A percentile compares a stretch with the other conserved stretches of the same genome.
Evolutionary conservation across 2,888 invertebrate genomes (phyloP).

Genomic region (Prosapia bicincta): DNA sequence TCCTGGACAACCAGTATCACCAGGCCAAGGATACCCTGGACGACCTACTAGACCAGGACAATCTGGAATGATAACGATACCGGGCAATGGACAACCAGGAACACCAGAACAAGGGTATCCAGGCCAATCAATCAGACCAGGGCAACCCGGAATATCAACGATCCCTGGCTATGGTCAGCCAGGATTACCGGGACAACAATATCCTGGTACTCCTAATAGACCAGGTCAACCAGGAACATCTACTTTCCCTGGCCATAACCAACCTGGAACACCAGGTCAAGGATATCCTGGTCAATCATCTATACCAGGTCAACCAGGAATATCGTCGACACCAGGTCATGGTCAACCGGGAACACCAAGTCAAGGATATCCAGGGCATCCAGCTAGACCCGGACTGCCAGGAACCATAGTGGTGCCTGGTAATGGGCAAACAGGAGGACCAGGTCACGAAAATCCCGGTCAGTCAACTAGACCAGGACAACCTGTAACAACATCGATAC

Average conservation of each 20-base stretch:
- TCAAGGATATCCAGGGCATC: conserved; percentile 43
- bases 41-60: conserved; percentile 37
- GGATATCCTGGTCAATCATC: conserved; percentile 36
- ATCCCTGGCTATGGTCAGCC: conserved; percentile 37
- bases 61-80: conserved; percentile 35
- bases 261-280: conserved; percentile 31
- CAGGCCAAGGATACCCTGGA: conserved; percentile 39
- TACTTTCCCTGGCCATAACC: conserved; percentile 31
- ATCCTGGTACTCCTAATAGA: conserved; percentile 13
- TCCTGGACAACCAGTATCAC: conserved; percentile 40
- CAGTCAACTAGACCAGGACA: background rate
- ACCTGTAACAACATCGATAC: conserved; percentile 41
- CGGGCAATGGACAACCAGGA: conserved; percentile 45
- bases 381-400: conserved; percentile 29
- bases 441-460: conserved; percentile 35
- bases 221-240: conserved; percentile 21
- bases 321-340: conserved; percentile 22
- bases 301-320: conserved; percentile 42
- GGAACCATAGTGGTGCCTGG: conserved; percentile 30
- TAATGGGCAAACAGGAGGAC: conserved; percentile 16
- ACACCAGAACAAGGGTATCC: conserved; percentile 40
- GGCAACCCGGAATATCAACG: conserved; percentile 27
- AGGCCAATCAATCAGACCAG: conserved; percentile 38
- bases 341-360: conserved; percentile 38
- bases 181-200: conserved; percentile 18